Base-by-base conservation (phyloP, 2,113 vertebrate species). In the Phoenicopterus ruber region DNA sequence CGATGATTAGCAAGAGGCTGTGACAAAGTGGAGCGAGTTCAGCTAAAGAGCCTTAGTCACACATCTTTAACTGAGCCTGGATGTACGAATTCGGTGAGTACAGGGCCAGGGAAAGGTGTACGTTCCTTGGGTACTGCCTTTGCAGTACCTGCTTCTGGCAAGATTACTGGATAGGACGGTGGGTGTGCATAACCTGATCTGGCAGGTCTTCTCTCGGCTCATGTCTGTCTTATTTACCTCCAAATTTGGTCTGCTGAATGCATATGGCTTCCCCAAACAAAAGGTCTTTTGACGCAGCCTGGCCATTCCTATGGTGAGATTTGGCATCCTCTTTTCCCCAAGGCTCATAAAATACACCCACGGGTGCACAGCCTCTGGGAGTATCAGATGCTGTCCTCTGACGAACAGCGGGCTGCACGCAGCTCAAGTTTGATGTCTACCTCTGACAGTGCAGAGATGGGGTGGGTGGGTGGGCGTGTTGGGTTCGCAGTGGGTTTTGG, bases 381-480 rank as follows among this genome's bases (percentile, higher is more conserved):
- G 10, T 19, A 42, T 22, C n/a, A 29, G 57, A 17, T 4, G 20
- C 47, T 4, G 1, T 42, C n/a, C 85, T 20, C 54, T 65, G 58
- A 31, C 3, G 26, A 55, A 14, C 17, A 24, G 6, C 34, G 18
- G 40, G 34, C 54, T 69, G 22, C 31, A 11, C 15, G 20, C 52
- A 50, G 63, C 11, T 32, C 31, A 42, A 66, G 21, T 58, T 59
- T 42, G 22, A 22, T 13, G 52, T 66, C 69, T 67, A 11, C 47
- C 57, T 79, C 69, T 29, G 59, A 9, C 50, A 47, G 72, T 18
- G 42, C 8, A 52, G 69, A 83, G 58, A 42, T 5, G 8, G 32
- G 22, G n/a, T n/a, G n/a, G n/a, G n/a, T n/a, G 9, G 11, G 9
- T 4, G 22, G 47, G 20, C 0, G 1, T 8, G 28, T 17, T 59